Evolutionary conservation across 1,140 invertebrate genomes (phyloP), one percentile per base, ranked within the genome.

Genomic region (Procambarus clarkii): DNA sequence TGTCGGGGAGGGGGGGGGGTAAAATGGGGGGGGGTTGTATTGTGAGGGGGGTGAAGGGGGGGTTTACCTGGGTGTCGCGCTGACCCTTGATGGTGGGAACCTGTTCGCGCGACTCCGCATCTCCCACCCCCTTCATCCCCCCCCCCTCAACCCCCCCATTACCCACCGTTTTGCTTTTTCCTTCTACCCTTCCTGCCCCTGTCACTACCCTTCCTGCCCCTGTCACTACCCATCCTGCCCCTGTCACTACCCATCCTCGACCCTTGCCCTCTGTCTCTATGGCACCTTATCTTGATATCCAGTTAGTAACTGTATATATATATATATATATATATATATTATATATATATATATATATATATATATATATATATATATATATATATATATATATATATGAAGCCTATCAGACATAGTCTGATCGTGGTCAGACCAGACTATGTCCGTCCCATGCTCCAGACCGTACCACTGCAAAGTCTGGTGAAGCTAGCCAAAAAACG

Each of bases 361-460:
- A 83, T 60, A 64, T 60, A n/a, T 83, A 83, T 83, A 60, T 60
- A 64, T 44, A 83, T 83, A 60, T 83, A 48, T 79, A 79, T 83
- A 24, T 60, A 64, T 24, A 83, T 83, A 60, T 83, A 60, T 60
- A 60, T 24, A 83, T 60, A 83, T 7, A 9, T 45, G 7, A 54
- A 11, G 0, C 7, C 13, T 54, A 11, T 54, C 0, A 54, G 13
- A 1, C 0, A 8, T 54, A 54, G 50, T 54, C 13, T 54, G 7
- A 2, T 11, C 50, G 13, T 54, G n/a, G n/a, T n/a, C n/a, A n/a
- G n/a, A n/a, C n/a, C n/a, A n/a, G n/a, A n/a, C n/a, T n/a, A n/a
- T n/a, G n/a, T n/a, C n/a, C n/a, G n/a, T n/a, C n/a, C n/a, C n/a
- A n/a, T n/a, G n/a, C n/a, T n/a, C n/a, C n/a, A n/a, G n/a, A n/a